These are phyloP conservation scores for Percopsis omiscomaycus DNA, from an alignment of 2,797 vertebrate species.

Conservation along the genomic window DNA sequence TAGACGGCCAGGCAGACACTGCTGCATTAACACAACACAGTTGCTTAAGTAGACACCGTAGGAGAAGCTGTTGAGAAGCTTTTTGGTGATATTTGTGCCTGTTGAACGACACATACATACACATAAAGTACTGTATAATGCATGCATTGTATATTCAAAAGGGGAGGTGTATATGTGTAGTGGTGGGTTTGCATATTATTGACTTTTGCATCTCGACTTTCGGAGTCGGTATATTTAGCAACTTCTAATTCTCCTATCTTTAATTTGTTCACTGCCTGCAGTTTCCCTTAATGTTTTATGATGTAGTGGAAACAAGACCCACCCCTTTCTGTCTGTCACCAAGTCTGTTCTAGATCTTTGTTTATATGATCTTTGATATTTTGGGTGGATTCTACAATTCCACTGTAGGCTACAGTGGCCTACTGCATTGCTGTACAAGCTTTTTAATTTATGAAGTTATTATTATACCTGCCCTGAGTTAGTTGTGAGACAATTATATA, in stretches of 20 bases:
- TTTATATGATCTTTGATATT: conserved; percentile 7
- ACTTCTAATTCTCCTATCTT: background rate
- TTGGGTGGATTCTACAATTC: background rate
- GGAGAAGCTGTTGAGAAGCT: background rate
- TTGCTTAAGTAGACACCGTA: background rate
- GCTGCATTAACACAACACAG: conserved; percentile 7
- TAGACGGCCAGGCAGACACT: conserved; percentile 10
- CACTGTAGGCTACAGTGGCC: too few species aligned
- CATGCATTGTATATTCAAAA: too few species aligned
- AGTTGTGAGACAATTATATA: too few species aligned
- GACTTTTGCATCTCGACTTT: background rate
- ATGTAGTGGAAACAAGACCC: background rate
- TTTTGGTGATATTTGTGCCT: too few species aligned
- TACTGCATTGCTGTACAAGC: too few species aligned
- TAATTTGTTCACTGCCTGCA: conserved; percentile 4
- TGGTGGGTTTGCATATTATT: conserved; percentile 16
- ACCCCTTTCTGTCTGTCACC: background rate
- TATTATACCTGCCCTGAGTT: too few species aligned
- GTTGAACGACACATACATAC: too few species aligned
- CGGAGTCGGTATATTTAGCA: background rate
- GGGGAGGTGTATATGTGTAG: background rate
- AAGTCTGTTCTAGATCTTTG: background rate
- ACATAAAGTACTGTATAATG: too few species aligned
- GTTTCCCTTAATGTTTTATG: background rate
- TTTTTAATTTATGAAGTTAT: too few species aligned